Conservation (phyloP, 2,797 vertebrate species). For the Anabacerthia variegaticeps region DNA sequence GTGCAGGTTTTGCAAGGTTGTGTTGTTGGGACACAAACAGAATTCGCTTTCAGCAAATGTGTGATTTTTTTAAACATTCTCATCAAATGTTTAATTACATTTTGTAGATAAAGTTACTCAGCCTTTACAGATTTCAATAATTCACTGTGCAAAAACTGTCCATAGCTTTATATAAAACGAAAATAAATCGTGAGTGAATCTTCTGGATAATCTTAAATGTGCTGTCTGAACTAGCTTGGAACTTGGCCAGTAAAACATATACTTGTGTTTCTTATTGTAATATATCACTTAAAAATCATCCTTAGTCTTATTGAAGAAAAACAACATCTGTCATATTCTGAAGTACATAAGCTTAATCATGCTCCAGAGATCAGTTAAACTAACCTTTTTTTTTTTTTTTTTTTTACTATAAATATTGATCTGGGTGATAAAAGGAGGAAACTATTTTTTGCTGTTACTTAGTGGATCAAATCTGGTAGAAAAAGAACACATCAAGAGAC, state of each 20-base stretch:
- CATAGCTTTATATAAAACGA: neutral
- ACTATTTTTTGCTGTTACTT: neutral
- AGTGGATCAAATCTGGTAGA: neutral
- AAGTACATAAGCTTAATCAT: neutral
- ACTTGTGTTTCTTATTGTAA: neutral
- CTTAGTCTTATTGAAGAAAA: neutral
- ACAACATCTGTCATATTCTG: neutral
- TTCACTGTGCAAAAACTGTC: neutral
- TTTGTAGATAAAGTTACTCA: neutral
- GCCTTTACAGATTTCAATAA: conserved; percentile 23
- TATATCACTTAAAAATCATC: neutral
- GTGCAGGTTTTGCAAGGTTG: conserved; percentile 10
- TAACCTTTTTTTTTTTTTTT: neutral
- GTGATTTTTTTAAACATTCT: neutral
- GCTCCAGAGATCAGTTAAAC: neutral
- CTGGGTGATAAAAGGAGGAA: neutral
- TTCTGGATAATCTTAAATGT: neutral
- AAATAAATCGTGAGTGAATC: conserved; percentile 1
- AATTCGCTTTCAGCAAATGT: neutral
- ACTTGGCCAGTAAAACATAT: neutral
- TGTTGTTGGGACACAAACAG: neutral
- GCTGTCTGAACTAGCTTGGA: neutral
- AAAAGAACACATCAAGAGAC: neutral
- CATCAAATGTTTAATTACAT: conserved; percentile 49
- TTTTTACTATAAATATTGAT: neutral